A percentile compares a stretch with the other conserved stretches of the same genome.
Conservation (phyloP, 2,888 invertebrate genomes). For the Perizoma flavofasciatum region DNA sequence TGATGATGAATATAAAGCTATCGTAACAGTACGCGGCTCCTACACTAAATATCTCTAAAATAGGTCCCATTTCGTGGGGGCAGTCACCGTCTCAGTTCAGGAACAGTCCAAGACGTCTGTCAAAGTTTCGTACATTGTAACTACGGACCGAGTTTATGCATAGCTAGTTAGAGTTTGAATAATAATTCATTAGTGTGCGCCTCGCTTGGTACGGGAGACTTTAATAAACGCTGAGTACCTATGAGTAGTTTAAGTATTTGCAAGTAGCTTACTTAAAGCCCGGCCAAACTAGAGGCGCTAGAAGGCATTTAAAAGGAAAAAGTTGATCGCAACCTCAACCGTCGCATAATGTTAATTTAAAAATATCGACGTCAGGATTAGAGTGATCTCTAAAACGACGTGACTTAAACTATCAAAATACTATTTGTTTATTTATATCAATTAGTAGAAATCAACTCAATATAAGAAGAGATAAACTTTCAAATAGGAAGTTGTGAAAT, state of each 20-base stretch:
- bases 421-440: no score
- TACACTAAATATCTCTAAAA: constrained; percentile 10
- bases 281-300: no score
- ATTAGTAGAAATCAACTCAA: no score
- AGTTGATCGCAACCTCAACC: no score
- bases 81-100: constrained; percentile 21
- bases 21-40: constrained; percentile 1
- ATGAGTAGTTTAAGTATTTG: not conserved
- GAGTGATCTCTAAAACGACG: no score
- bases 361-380: no score
- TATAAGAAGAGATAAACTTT: no score
- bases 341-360: no score
- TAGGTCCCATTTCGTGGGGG: constrained; percentile 8
- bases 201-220: not conserved
- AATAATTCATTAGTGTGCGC: not conserved
- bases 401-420: no score
- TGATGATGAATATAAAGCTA: not conserved
- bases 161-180: constrained; percentile 3
- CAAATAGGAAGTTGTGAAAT: no score
- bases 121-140: constrained; percentile 54
- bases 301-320: no score
- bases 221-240: no score
- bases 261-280: not conserved
- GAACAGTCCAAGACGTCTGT: constrained; percentile 55
- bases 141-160: constrained; percentile 23